Conservation (phyloP, 2,797 vertebrate species). For the Karalla daura region DNA sequence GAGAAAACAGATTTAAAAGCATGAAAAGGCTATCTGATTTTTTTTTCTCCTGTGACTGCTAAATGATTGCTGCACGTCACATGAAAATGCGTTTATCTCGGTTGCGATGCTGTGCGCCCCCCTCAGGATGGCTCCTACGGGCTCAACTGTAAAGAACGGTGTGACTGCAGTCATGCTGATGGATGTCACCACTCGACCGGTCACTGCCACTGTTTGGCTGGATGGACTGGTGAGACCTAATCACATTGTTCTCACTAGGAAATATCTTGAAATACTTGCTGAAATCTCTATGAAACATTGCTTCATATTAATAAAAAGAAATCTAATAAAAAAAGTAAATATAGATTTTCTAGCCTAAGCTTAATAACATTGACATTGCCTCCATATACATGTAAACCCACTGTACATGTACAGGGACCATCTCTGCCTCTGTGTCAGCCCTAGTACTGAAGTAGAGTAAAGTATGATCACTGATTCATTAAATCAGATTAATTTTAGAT, state of each 20-base stretch:
- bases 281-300: too few species aligned
- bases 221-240: conserved; percentile 91
- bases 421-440: too few species aligned
- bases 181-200: conserved; percentile 94
- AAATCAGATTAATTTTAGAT: too few species aligned
- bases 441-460: too few species aligned
- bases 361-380: too few species aligned
- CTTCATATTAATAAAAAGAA: too few species aligned
- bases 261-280: too few species aligned
- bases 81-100: not conserved
- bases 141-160: conserved; percentile 91
- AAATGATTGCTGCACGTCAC: not conserved
- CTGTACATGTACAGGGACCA: too few species aligned
- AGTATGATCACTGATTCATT: too few species aligned
- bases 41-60: not conserved
- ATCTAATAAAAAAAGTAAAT: too few species aligned
- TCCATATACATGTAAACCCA: too few species aligned
- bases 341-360: too few species aligned
- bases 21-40: not conserved
- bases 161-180: conserved; percentile 95
- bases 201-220: conserved; percentile 92
- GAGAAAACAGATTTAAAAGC: not conserved
- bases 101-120: not conserved
- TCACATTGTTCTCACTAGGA: not conserved
- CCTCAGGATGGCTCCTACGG: conserved; percentile 93